Evolutionary conservation across 92 coral and sea anemone species (phyloP), one percentile per base, ranked within the genome.

Genomic region (Palythoa grandiflora): DNA sequence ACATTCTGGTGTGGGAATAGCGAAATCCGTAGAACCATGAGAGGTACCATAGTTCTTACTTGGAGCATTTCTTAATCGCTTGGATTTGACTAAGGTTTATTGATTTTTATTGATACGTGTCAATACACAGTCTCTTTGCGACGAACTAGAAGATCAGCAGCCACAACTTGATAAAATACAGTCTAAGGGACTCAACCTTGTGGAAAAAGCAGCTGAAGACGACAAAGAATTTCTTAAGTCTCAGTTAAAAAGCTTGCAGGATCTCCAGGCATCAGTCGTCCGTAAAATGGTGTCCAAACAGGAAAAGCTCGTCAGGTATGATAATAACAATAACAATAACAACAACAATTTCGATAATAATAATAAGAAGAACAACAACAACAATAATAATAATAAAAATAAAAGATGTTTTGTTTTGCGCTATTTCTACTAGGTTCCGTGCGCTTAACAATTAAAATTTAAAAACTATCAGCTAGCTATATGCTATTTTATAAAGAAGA

Each of bases 251-350:
- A 71, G 83, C 53, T 78, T 96, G 44, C 93, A 87, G 19, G 89
- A 95, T 60, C 85, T 91, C 8, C 98, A 92, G 72, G 73, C 88
- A 61, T 89, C 83, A 73, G 96, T 95, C 3, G 88, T 95, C 74
- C 92, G 92, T 13, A 94, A 92, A 63, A 91, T 98, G 17, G 93
- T 96, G 15, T 87, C 85, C 37, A 96, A 92, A 39, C 99, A 96
- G 90, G 96, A 95, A 37, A 94, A 95, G 44, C 88, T 95, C 53
- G 89, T 93, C 75, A 91, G 86, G 86, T 81, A 13, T 50, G 83
- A 10, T 21, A 39, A 28, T 28, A 28, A 28, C 28, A 28, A 28
- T 28, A 28, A 28, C 28, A 28, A 28, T 28, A 28, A 15, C 14
- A 14, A 14, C 66, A 28, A 28, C 28, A 28, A 28, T 28, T 28